Evolutionary conservation across 2,113 vertebrate species (phyloP).

Genomic region (Paraplagusia blochii): DNA sequence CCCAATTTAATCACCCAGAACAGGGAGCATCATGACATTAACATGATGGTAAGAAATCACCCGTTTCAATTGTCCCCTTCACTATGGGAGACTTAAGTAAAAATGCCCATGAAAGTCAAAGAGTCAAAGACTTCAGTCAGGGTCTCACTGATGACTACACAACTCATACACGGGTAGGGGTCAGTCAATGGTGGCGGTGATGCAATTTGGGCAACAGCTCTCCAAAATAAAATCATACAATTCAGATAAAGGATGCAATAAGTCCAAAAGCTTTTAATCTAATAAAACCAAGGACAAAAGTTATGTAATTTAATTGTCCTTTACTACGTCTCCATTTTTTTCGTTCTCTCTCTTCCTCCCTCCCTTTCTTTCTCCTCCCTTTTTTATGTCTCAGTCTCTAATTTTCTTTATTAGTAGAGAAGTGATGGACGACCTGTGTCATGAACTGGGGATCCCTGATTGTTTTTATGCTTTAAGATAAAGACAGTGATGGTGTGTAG

Average conservation of each 20-base stretch:
- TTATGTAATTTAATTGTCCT: slow-evolving; percentile 58
- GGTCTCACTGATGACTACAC: slow-evolving; percentile 26
- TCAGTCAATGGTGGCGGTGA: not conserved
- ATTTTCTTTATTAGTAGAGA: slow-evolving; percentile 15
- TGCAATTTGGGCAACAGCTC: too few relatives aligned
- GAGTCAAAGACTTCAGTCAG: slow-evolving; percentile 4
- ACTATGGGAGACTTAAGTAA: not conserved
- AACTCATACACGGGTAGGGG: slow-evolving; percentile 34
- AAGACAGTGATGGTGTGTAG: too few relatives aligned
- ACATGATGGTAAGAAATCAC: slow-evolving; percentile 39
- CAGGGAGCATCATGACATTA: slow-evolving; percentile 20
- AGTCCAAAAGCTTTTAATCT: slow-evolving; percentile 66
- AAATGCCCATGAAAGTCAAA: slow-evolving; percentile 17
- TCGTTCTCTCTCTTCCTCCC: not conserved
- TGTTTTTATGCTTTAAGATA: slow-evolving; percentile 26
- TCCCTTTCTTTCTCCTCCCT: not conserved
- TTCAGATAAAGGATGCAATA: slow-evolving; percentile 67
- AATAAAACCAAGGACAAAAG: slow-evolving; percentile 66
- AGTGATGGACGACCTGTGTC: slow-evolving; percentile 34
- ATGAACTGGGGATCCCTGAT: slow-evolving; percentile 44
- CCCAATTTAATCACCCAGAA: slow-evolving; percentile 41
- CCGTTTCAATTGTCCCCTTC: slow-evolving; percentile 12
- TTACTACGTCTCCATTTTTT: not conserved
- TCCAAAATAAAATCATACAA: slow-evolving; percentile 21
- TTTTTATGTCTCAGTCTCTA: not conserved